Base-by-base conservation (phyloP, 2,888 invertebrate species). In the Smittia aterrima region DNA sequence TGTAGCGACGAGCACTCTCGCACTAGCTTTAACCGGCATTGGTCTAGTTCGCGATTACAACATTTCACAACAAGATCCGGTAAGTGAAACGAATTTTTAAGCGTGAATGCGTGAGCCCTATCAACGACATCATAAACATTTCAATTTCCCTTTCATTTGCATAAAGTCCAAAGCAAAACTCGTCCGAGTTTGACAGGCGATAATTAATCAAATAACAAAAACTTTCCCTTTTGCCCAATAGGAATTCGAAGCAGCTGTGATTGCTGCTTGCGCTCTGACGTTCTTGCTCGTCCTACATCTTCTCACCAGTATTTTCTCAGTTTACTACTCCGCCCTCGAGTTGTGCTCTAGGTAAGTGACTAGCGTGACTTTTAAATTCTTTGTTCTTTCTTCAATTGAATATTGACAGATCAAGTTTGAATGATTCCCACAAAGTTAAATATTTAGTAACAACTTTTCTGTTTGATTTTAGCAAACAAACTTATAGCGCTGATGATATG, bases 291-390 rank as follows among this genome's bases (percentile, higher is more conserved):
- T 80, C 75, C 75, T 83, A 66, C 83, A 83, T 77, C 80, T 82
- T 67, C 78, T 82, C 32, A 80, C 82, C 18, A 83, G 82, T 77
- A 80, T 83, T 70, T 79, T 81, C 24, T 83, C 83, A 0, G 83
- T 83, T 16, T 83, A 82, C 76, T 79, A 82, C 70, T 81, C 81
- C 71, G 82, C 82, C 24, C 77, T 81, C 54, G 80, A 81, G 76
- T 79, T 82, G 25, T 83, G 82, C 76, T 80, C 80, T 75, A 82
- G 81, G 83, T 83, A 77, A 82, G 82, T 75, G n/a, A n/a, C n/a
- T n/a, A n/a, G n/a, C n/a, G n/a, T n/a, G n/a, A n/a, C n/a, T n/a
- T n/a, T n/a, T n/a, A n/a, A n/a, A n/a, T n/a, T n/a, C n/a, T n/a
- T n/a, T n/a, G n/a, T n/a, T n/a, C n/a, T n/a, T n/a, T n/a, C n/a